Evolutionary conservation across 2,797 vertebrate genomes (phyloP), one percentile per base, ranked within the genome.

Genomic region (Ambastaia sidthimunki): DNA sequence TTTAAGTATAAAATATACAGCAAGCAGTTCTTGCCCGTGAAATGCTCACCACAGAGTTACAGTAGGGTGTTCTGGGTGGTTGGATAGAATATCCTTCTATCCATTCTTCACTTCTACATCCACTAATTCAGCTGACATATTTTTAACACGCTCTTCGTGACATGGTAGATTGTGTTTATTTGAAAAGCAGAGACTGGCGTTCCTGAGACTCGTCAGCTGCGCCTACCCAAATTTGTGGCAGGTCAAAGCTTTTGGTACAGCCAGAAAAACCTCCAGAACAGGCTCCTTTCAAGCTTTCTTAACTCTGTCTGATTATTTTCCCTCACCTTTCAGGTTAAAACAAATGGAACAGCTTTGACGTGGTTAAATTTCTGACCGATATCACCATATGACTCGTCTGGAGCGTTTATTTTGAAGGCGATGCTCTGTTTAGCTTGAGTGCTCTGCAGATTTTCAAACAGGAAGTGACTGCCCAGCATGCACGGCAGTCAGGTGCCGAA

Each of bases 251-350:
- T 25, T 47, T 19, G 3, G 44, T 23, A 18, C 74, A 55, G 54
- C 50, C 57, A 31, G 69, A 62, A 67, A 1, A 60, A 71, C 54
- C 71, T 59, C 66, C 47, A 71, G 70, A 81, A 52, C 6, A 37
- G 63, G 66, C 47, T 12, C 9, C n/a, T 47, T 81, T 12, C 37
- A 71, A 71, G 67, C 67, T 63, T 66, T 60, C 15, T 71, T 21
- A 23, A 41, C 23, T 25, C n/a, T 7, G 34, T 34, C 23, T 31
- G 79, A 82, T 83, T 86, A 83, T 86, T 85, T 85, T 85, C 77
- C 44, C 77, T 75, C 85, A 80, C 83, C 60, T 83, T 86, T 75
- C 71, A 83, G 74, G 70, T 80, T 83, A 71, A 81, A 68, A 75
- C 57, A 83, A 78, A 80, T 44, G 13, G 68, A 79, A 65, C 52